Conservation (phyloP, 2,888 invertebrate genomes). For the Gortyna flavago region DNA sequence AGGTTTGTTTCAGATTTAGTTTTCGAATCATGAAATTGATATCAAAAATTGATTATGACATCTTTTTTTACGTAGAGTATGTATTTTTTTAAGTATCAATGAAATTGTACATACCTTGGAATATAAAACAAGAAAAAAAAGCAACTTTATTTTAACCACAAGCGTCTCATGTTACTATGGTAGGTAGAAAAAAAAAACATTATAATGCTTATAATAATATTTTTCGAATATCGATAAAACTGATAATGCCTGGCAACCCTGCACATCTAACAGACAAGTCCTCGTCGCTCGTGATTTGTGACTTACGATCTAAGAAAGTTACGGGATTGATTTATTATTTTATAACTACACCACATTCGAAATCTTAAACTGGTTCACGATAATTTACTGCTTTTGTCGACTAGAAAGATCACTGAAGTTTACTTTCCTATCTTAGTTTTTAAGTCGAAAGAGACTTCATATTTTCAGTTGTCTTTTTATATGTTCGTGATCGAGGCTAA, state of each 20-base stretch:
- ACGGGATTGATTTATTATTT: slow-evolving; percentile 72
- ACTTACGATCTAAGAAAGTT: slow-evolving; percentile 71
- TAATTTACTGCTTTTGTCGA: slow-evolving; percentile 57
- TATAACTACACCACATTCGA: slow-evolving; percentile 66
- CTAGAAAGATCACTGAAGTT: slow-evolving; percentile 28
- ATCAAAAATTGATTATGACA: too few relatives aligned
- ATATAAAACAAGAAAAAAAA: too few relatives aligned
- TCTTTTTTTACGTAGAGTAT: too few relatives aligned
- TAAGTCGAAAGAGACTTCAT: slow-evolving; percentile 4
- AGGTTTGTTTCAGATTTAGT: too few relatives aligned
- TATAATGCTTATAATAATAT: too few relatives aligned
- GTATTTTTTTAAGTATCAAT: too few relatives aligned
- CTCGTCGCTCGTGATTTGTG: slow-evolving; percentile 68
- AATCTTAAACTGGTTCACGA: slow-evolving; percentile 58
- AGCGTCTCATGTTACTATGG: too few relatives aligned
- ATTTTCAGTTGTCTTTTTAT: slow-evolving; percentile 3
- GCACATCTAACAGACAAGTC: slow-evolving; percentile 48
- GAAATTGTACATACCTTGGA: too few relatives aligned
- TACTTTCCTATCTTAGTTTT: slow-evolving; percentile 24
- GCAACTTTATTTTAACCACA: too few relatives aligned
- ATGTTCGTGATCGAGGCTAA: neutral
- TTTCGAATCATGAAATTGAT: too few relatives aligned
- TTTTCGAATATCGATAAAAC: neutral
- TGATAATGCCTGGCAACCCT: slow-evolving; percentile 45
- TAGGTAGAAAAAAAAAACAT: too few relatives aligned